Base-by-base conservation (phyloP, 2,888 invertebrate species). In the Microdon myrmicae region DNA sequence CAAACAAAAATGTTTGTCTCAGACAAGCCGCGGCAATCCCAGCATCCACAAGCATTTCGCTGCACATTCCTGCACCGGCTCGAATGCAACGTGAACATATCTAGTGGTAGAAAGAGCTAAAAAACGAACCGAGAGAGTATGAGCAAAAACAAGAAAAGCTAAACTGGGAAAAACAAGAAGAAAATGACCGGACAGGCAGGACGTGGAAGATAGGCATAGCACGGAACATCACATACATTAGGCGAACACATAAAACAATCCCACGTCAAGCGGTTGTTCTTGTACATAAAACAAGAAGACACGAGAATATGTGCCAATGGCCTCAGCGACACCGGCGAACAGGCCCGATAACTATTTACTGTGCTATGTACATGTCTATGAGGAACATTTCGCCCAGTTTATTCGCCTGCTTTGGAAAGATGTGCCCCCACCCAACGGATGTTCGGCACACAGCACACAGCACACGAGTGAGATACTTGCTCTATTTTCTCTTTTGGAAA, bases 241-340 rank as follows among this genome's bases (percentile, higher is more conserved):
- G 48, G 19, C 66, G 48, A 59, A 47, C 53, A 66, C 59, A 59
- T 66, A 66, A 64, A 64, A 64, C 64, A 64, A 64, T 64, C 64
- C 58, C 58, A 64, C 64, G 47, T 64, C 64, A 64, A 64, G 64
- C 64, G 64, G 64, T 64, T 58, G 58, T 64, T 64, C 58, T 64
- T 64, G 64, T 66, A 66, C 44, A 66, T 68, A 67, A 64, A 67
- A 68, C 56, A 68, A 68, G 67, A 68, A 64, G 60, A 68, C 61
- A 58, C 44, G 60, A 67, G 69, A 69, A 71, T 71, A 71, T 71
- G 69, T 71, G 71, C 71, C 71, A 71, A 71, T 71, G 71, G 71
- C 71, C 71, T 71, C 71, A 68, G 45, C 70, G 71, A 71, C 70
- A 70, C 70, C 66, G 68, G 67, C 64, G 59, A 68, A 47, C 64